Evolutionary conservation across 2,888 invertebrate genomes (phyloP), one percentile per base, ranked within the genome.

Genomic region (Tyria jacobaeae): DNA sequence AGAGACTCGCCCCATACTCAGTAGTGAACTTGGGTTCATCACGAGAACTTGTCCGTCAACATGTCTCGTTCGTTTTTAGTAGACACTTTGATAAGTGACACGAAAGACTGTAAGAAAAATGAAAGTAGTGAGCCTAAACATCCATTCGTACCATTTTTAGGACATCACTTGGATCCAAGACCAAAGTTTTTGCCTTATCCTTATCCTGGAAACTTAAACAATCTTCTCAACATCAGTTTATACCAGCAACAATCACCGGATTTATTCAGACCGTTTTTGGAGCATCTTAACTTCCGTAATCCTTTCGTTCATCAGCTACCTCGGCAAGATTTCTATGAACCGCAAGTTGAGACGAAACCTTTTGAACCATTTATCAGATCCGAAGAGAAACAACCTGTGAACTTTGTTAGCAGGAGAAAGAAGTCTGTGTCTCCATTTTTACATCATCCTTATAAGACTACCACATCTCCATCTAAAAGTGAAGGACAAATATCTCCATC

Each of bases 1-100:
- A 80, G 82, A 81, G 80, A 83, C 86, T 83, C 88, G 88, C 88
- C 82, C 77, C 70, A 71, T 70, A 81, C 83, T 83, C 88, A 94
- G 93, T 94, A 75, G 83, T 75, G 75, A 75, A 79, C 76, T 80
- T 78, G 78, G 82, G 88, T 80, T 78, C 83, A 81, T 58, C 76
- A 77, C 72, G 87, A 62, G 59, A 70, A 72, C 73, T 76, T 35
- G 59, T 60, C 27, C 71, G 62, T 60, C 63, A 94, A 92, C 78
- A 97, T 97, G 97, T 97, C 97, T 66, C 95, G 97, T 74, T 97
- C 97, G 71, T 97, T 97, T 83, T 88, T 97, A 61, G 97, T 97
- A 82, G 97, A 97, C 82, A 96, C 97, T 57, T 89, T 97, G 60
- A 96, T 97, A 71, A 96, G 95, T 91, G 95, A 95, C 62, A 84